Base-by-base conservation (phyloP, 2,888 invertebrate species). In the Leptopilina syphax region DNA sequence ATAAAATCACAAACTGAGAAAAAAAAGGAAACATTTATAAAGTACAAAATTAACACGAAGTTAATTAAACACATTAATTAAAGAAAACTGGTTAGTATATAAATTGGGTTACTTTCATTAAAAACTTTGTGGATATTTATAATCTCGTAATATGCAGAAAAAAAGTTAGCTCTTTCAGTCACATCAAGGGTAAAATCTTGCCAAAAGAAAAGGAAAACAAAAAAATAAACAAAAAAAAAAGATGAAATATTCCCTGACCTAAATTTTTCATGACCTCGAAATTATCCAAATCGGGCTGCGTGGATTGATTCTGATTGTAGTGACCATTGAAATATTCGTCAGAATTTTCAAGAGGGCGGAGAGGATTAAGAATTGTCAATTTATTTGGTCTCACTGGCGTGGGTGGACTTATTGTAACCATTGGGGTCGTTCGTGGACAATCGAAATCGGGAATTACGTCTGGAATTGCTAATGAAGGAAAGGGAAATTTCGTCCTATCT, bases 401-500 rank as follows among this genome's bases (percentile, higher is more conserved):
- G 76, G 87, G 86, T 73, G 86, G 86, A 84, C 86, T 86, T 76
- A 87, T 82, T 65, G 83, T 86, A 77, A 87, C 86, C 73, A 78
- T 85, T 65, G 79, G 76, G 47, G 12, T 65, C 41, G 77, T 5
- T 66, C 57, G 65, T 50, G 54, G 18, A 34, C 18, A 8, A 68
- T 78, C 77, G 27, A 57, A 67, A 78, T 57, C 50, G n/a, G 77
- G 67, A 65, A 78, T 47, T 67, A 67, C 67, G 27, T 81, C 81
- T 54, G 73, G 80, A 73, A 73, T 73, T 18, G 73, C 54, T 34
- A 73, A 41, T 18, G 73, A 57, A 34, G 57, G 54, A 54, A 60
- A 60, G 57, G 41, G 34, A 41, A 73, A 34, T 18, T 73, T 73
- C 57, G 57, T 57, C 34, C 73, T 73, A 54, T 54, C 57, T 9